Percentiles rank a stretch among this genome's conserved stretches.
Evolutionary conservation across 2,797 vertebrate genomes (phyloP).

Genomic region (Geotrypetes seraphini): DNA sequence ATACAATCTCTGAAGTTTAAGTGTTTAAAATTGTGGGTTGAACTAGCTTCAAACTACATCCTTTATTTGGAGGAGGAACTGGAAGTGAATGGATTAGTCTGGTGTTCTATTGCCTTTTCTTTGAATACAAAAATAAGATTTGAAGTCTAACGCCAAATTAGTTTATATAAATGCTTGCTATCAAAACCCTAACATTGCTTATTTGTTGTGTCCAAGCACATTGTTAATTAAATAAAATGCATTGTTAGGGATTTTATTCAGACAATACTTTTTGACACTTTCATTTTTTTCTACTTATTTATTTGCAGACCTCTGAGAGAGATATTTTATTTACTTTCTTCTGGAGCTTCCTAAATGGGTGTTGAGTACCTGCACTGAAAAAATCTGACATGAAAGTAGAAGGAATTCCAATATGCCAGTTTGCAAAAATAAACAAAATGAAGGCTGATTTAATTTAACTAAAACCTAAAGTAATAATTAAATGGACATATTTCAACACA

Average conservation of each 20-base stretch:
- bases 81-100: constrained; percentile 20
- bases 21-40: constrained; percentile 30
- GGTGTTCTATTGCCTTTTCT: constrained; percentile 31
- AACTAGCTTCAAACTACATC: constrained; percentile 36
- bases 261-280: constrained; percentile 46
- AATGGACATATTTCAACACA: constrained; percentile 55
- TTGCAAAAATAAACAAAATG: constrained; percentile 37
- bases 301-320: constrained; percentile 53
- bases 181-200: constrained; percentile 13
- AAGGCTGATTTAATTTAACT: constrained; percentile 29
- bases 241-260: constrained; percentile 34
- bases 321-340: constrained; percentile 53
- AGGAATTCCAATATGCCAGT: constrained; percentile 38
- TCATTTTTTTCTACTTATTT: constrained; percentile 51
- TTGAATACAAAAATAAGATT: constrained; percentile 7
- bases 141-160: neutral
- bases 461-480: constrained; percentile 39
- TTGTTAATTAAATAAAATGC: constrained; percentile 25
- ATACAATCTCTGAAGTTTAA: constrained; percentile 14
- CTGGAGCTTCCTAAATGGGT: constrained; percentile 62
- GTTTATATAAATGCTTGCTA: neutral
- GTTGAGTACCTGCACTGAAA: constrained; percentile 64
- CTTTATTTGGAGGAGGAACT: constrained; percentile 25
- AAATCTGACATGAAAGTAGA: constrained; percentile 46
- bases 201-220: constrained; percentile 24